Percentiles rank a stretch among this genome's conserved stretches.
These are phyloP conservation scores for Agrotis puta DNA, from an alignment of 2,888 invertebrate genomes.

Conservation along the genomic window DNA sequence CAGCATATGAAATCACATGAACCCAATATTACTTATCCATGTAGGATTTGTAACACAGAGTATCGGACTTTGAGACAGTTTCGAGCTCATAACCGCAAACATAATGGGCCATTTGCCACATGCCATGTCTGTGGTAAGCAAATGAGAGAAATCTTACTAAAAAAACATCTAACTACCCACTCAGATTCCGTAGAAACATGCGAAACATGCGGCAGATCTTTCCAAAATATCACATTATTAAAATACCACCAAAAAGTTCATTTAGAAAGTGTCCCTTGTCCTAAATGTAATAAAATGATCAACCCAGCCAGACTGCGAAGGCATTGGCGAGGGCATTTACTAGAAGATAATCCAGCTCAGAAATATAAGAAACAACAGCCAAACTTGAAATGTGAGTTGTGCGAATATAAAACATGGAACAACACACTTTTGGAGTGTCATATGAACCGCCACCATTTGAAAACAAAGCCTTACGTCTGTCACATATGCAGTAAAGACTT, in stretches of 20 bases:
- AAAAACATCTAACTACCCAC: slow-evolving; percentile 62
- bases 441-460: slow-evolving; percentile 71
- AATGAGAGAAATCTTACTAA: slow-evolving; percentile 59
- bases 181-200: slow-evolving; percentile 55
- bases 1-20: slow-evolving; percentile 69
- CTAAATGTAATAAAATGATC: slow-evolving; percentile 67
- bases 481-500: slow-evolving; percentile 71
- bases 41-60: slow-evolving; percentile 51
- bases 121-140: slow-evolving; percentile 64
- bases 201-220: slow-evolving; percentile 71
- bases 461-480: slow-evolving; percentile 71
- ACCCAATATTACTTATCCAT: slow-evolving; percentile 41
- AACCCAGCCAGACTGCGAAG: slow-evolving; percentile 62
- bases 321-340: slow-evolving; percentile 67
- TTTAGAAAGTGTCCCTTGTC: slow-evolving; percentile 67
- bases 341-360: slow-evolving; percentile 39
- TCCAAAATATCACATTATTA: slow-evolving; percentile 62
- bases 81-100: slow-evolving; percentile 53
- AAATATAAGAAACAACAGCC: slow-evolving; percentile 23
- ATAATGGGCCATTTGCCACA: slow-evolving; percentile 49
- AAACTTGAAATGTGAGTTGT: slow-evolving; percentile 59
- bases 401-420: slow-evolving; percentile 64
- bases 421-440: slow-evolving; percentile 68
- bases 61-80: slow-evolving; percentile 51
- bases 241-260: slow-evolving; percentile 70